Conservation (phyloP, 2,888 invertebrate species). For the Eilema caniola region DNA sequence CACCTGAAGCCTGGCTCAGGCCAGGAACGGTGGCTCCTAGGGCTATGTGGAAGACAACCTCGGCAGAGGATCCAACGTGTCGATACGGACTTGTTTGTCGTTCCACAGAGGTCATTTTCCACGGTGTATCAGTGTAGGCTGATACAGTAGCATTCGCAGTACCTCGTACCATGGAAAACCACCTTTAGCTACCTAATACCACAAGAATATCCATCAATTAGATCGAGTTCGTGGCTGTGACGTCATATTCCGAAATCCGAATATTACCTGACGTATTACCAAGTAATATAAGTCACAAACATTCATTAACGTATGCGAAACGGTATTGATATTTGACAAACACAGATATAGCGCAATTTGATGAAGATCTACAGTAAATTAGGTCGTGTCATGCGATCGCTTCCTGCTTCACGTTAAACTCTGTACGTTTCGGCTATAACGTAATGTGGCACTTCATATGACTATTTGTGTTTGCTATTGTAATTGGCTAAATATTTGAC, state of each 20-base stretch:
- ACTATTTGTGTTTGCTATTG: too few species aligned
- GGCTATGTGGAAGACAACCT: too few species aligned
- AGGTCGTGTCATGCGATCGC: conserved; percentile 35
- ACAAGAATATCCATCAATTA: conserved; percentile 35
- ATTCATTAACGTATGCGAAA: conserved; percentile 31
- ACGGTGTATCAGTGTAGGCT: too few species aligned
- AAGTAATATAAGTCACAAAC: conserved; percentile 12
- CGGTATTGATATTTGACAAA: conserved; percentile 46
- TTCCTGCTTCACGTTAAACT: conserved; percentile 10
- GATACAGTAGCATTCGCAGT: too few species aligned
- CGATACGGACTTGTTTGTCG: too few species aligned
- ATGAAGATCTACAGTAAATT: conserved; percentile 38
- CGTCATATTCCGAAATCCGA: conserved; percentile 13
- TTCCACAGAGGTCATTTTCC: too few species aligned
- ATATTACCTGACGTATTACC: background rate
- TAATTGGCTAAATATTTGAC: too few species aligned
- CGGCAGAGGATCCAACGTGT: too few species aligned
- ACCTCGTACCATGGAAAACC: too few species aligned
- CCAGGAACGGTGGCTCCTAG: too few species aligned
- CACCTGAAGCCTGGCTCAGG: too few species aligned
- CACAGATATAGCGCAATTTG: conserved; percentile 39
- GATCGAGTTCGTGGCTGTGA: conserved; percentile 25
- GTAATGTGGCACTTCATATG: too few species aligned
- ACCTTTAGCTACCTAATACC: background rate
- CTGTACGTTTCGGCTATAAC: background rate